phyloP scores from a whole-genome alignment of 2,888 invertebrate genomes.

The Muscina levida region DNA sequence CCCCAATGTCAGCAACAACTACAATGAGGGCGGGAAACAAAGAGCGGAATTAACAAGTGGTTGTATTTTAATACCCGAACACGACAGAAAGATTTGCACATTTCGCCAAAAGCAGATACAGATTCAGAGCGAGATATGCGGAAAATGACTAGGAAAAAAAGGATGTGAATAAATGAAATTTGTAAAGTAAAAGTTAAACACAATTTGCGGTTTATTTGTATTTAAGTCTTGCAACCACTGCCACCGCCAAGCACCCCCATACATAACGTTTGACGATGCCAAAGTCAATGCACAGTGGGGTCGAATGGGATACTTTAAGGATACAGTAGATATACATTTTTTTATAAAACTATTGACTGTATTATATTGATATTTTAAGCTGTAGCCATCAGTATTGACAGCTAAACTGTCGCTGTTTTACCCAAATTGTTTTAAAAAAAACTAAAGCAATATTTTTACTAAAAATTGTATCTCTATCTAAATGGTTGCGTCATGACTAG shows the following conservation, averaged over 20 bases:
- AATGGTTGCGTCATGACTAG: too few relatives aligned
- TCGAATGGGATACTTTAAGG: too few relatives aligned
- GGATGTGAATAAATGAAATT: constrained; percentile 58
- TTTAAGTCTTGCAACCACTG: constrained; percentile 26
- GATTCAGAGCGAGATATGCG: constrained; percentile 31
- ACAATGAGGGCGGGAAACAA: constrained; percentile 34
- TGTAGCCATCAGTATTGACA: too few relatives aligned
- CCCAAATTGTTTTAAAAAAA: too few relatives aligned
- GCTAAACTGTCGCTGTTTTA: too few relatives aligned
- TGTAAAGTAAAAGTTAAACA: constrained; percentile 59
- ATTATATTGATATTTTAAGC: too few relatives aligned
- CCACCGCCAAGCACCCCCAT: constrained; percentile 4
- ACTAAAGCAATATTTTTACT: too few relatives aligned
- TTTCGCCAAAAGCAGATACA: constrained; percentile 47
- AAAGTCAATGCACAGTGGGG: constrained; percentile 25
- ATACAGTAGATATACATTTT: too few relatives aligned
- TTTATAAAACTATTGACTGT: too few relatives aligned
- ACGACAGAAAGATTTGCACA: constrained; percentile 63
- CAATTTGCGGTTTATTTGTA: constrained; percentile 52
- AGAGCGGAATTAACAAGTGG: constrained; percentile 60
- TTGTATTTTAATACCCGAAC: constrained; percentile 59
- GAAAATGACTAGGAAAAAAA: constrained; percentile 13
- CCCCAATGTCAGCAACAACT: not conserved
- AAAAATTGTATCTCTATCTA: too few relatives aligned
- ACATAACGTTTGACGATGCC: not conserved